Percentiles rank a stretch among this genome's conserved stretches.
Conservation (phyloP, 2,113 vertebrate species). For the Percopsis transmontana region DNA sequence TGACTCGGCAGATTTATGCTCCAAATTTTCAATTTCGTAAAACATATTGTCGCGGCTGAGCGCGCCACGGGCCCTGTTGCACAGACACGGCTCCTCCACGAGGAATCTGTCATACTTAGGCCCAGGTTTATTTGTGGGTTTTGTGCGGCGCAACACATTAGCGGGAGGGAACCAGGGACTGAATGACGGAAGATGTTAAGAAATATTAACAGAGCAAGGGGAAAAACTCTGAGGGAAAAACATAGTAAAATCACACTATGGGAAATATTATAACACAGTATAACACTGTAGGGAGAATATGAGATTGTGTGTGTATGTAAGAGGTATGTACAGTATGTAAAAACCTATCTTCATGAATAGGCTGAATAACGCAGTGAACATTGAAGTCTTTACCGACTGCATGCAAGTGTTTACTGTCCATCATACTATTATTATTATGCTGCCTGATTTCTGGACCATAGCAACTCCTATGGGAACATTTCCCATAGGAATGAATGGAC, state of each 20-base stretch:
- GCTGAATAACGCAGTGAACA: constrained; percentile 10
- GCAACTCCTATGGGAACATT: not conserved
- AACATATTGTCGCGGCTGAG: constrained; percentile 45
- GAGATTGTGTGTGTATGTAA: too few relatives aligned
- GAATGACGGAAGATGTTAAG: not conserved
- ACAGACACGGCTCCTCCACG: constrained; percentile 7
- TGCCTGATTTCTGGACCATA: too few relatives aligned
- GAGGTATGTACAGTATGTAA: constrained; percentile 3
- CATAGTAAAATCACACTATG: too few relatives aligned
- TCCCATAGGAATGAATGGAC: not conserved
- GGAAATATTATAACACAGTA: too few relatives aligned
- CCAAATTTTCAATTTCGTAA: constrained; percentile 62
- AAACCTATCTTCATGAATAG: constrained; percentile 4
- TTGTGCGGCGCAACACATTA: constrained; percentile 23
- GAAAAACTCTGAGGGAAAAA: constrained; percentile 6
- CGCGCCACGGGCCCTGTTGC: constrained; percentile 15
- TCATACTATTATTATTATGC: too few relatives aligned
- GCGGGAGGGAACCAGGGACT: constrained; percentile 9
- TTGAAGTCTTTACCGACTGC: not conserved
- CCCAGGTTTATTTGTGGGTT: constrained; percentile 27
- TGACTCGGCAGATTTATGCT: constrained; percentile 60
- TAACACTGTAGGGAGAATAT: too few relatives aligned
- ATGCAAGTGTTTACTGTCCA: too few relatives aligned
- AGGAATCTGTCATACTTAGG: constrained; percentile 32
- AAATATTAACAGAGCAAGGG: constrained; percentile 13